These are phyloP conservation scores for Stomorhina lunata DNA, from an alignment of 2,888 invertebrate genomes.

Conservation along the genomic window DNA sequence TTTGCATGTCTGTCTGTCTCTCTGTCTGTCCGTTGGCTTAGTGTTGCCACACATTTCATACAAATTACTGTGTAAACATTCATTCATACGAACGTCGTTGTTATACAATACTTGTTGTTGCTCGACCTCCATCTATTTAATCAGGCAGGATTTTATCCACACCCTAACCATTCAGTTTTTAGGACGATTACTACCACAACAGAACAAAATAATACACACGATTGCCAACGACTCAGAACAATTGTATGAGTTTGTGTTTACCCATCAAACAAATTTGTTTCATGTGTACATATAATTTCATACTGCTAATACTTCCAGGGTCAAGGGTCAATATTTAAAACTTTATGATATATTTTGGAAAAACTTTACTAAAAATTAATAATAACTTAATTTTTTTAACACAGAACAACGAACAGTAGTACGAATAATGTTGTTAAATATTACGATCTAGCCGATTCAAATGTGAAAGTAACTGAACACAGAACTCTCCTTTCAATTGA, in stretches of 20 bases:
- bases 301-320: no score
- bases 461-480: no score
- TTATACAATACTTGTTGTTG: background rate
- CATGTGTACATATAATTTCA: no score
- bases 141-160: constrained; percentile 22
- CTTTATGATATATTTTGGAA: no score
- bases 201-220: background rate
- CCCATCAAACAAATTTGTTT: no score
- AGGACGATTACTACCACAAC: constrained; percentile 8
- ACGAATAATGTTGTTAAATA: no score
- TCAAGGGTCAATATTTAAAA: no score
- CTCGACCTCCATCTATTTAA: constrained; percentile 59
- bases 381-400: no score
- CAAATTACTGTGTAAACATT: constrained; percentile 5
- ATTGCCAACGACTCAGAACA: background rate
- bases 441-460: no score
- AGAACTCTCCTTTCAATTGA: no score
- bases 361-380: no score
- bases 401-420: no score
- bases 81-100: background rate
- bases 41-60: constrained; percentile 33
- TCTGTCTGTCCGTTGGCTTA: constrained; percentile 1
- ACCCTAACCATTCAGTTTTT: constrained; percentile 24
- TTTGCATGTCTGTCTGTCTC: background rate
- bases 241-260: background rate